Conservation (phyloP, 2,797 vertebrate species). For the Acestrorhynchus altus region DNA sequence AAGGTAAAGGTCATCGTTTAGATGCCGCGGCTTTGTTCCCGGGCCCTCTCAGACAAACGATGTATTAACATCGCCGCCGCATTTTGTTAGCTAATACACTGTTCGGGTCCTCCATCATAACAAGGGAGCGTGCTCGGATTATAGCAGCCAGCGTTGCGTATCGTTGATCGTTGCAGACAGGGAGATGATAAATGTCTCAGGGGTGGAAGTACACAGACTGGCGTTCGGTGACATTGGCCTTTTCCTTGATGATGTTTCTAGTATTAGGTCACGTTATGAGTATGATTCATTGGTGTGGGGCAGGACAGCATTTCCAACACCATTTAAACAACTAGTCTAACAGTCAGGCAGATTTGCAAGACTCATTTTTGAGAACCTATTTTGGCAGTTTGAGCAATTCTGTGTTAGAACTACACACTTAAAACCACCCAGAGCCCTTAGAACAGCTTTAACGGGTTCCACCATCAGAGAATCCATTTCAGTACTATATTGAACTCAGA, state of each 20-base stretch:
- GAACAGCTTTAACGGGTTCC: no score
- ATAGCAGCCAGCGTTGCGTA: not conserved
- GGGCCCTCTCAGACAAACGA: conserved; percentile 49
- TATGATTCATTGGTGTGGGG: not conserved
- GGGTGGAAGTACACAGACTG: not conserved
- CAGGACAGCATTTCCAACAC: not conserved
- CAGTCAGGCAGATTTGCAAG: not conserved
- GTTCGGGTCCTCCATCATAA: conserved; percentile 32
- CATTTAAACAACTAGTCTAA: not conserved
- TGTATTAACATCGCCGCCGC: conserved; percentile 31
- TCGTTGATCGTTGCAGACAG: conserved; percentile 8
- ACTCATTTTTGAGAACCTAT: no score
- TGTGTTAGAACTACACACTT: no score
- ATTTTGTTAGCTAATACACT: conserved; percentile 48
- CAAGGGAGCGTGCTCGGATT: not conserved
- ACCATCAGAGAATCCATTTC: no score
- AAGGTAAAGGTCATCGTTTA: conserved; percentile 75
- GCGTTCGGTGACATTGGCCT: not conserved
- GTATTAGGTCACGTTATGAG: not conserved
- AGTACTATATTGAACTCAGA: no score
- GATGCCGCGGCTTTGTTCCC: conserved; percentile 67
- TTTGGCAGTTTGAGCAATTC: no score
- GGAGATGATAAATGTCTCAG: not conserved
- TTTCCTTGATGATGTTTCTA: conserved; percentile 11
- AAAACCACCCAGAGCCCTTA: no score